Evolutionary conservation across 2,888 invertebrate genomes (phyloP).

Genomic region (Eucera pruinosa): DNA sequence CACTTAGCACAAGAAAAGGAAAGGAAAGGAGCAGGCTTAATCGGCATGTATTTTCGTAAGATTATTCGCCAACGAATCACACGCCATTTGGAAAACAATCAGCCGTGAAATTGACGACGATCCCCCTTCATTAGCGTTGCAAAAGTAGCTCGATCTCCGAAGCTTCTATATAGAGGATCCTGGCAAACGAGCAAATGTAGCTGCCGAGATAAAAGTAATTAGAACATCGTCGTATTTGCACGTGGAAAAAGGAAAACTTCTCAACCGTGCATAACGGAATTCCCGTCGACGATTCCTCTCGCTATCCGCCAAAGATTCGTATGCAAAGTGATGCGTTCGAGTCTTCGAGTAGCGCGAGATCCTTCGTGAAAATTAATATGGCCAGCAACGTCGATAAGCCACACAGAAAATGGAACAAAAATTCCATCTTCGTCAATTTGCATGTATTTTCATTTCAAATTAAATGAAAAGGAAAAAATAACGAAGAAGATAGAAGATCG

Average conservation of each 20-base stretch:
- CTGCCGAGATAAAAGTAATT: conserved; percentile 44
- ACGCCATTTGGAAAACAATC: background rate
- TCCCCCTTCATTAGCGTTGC: background rate
- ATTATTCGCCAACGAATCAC: background rate
- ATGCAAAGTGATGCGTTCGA: conserved; percentile 62
- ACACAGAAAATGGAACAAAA: conserved; percentile 6
- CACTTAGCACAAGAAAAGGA: background rate
- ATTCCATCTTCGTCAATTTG: conserved; percentile 43
- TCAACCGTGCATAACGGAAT: conserved; percentile 18
- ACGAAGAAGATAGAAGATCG: background rate
- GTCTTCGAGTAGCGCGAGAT: conserved; percentile 36
- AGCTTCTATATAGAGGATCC: background rate
- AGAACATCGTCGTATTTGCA: conserved; percentile 41
- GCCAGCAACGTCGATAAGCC: conserved; percentile 40
- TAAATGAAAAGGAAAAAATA: background rate
- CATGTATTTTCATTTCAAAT: conserved; percentile 55
- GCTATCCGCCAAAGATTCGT: conserved; percentile 55
- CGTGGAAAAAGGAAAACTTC: background rate
- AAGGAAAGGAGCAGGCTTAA: no score
- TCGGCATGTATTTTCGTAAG: background rate
- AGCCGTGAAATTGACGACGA: background rate
- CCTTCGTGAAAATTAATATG: conserved; percentile 63
- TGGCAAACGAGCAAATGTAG: background rate
- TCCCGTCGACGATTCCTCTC: conserved; percentile 40
- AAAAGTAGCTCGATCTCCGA: background rate